These are phyloP conservation scores for Porites australiensis DNA, from an alignment of 64 coral and sea anemone genomes.

Conservation along the genomic window DNA sequence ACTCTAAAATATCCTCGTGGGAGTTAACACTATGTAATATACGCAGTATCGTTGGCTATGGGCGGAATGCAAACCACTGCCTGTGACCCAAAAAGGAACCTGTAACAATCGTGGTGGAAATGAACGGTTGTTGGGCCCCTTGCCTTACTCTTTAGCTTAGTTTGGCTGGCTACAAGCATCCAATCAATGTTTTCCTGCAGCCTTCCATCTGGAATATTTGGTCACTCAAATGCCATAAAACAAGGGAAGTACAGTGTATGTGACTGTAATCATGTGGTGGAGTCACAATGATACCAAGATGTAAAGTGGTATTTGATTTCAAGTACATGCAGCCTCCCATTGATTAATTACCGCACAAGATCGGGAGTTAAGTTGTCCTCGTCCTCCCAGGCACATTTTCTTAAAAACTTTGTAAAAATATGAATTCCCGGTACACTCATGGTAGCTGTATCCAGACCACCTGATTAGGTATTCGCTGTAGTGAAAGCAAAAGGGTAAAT, in stretches of 20 bases:
- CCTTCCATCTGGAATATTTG: not conserved
- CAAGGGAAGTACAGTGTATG: not conserved
- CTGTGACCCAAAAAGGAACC: not conserved
- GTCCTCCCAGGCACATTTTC: not conserved
- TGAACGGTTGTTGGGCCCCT: not conserved
- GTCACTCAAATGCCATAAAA: not conserved
- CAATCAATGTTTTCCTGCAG: not conserved
- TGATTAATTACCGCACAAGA: not conserved
- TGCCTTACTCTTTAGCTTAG: not conserved
- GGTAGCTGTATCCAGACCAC: slow-evolving; percentile 1
- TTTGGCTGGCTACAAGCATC: not conserved
- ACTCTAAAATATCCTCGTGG: no score
- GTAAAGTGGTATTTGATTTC: no score
- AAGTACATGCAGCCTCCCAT: no score
- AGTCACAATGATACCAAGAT: no score
- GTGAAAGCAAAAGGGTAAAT: not conserved
- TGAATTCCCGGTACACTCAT: not conserved
- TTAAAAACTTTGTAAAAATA: no score
- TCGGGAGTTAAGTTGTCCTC: not conserved
- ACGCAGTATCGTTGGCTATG: no score
- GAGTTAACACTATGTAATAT: no score
- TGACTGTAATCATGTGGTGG: not conserved
- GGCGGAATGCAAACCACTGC: no score
- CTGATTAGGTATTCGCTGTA: slow-evolving; percentile 6
- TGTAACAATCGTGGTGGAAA: slow-evolving; percentile 2